Evolutionary conservation across 2,113 vertebrate species (phyloP).

Genomic region (Forbesichthys agassizii): DNA sequence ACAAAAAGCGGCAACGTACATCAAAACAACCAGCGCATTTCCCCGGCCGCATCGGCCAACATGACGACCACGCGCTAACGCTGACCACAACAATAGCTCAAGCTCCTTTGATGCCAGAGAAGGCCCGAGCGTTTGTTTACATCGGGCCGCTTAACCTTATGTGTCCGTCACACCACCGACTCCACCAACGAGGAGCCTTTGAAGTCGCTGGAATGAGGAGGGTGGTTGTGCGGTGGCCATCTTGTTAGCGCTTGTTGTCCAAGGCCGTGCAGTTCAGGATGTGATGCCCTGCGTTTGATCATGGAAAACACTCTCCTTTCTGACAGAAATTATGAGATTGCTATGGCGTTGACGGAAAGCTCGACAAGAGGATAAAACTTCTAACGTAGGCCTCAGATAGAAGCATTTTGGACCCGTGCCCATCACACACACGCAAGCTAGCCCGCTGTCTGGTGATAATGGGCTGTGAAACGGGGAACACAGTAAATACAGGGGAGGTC

Average conservation of each 20-base stretch:
- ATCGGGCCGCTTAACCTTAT: constrained; percentile 36
- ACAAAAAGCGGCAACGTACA: constrained; percentile 61
- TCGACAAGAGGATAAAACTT: background rate
- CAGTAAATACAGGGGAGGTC: constrained; percentile 21
- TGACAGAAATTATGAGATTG: constrained; percentile 17
- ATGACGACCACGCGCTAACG: constrained; percentile 71
- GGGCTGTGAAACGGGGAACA: constrained; percentile 3
- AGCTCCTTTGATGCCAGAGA: constrained; percentile 64
- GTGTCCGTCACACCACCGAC: constrained; percentile 55
- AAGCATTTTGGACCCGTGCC: too few species aligned
- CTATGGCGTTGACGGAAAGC: constrained; percentile 30
- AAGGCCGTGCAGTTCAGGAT: constrained; percentile 53
- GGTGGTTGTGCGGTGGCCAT: constrained; percentile 39
- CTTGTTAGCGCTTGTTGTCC: constrained; percentile 59
- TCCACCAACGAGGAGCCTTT: constrained; percentile 36
- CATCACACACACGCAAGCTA: too few species aligned
- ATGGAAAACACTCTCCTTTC: constrained; percentile 14
- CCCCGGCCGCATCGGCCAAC: constrained; percentile 56
- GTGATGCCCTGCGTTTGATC: constrained; percentile 48
- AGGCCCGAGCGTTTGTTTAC: constrained; percentile 68
- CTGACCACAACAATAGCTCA: constrained; percentile 74
- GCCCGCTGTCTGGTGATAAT: background rate
- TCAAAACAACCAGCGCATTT: constrained; percentile 67
- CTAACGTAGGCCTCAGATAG: constrained; percentile 6
- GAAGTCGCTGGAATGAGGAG: constrained; percentile 49